Base-by-base conservation (phyloP, 1,140 invertebrate genomes). In the Drosophila ohnishii region DNA sequence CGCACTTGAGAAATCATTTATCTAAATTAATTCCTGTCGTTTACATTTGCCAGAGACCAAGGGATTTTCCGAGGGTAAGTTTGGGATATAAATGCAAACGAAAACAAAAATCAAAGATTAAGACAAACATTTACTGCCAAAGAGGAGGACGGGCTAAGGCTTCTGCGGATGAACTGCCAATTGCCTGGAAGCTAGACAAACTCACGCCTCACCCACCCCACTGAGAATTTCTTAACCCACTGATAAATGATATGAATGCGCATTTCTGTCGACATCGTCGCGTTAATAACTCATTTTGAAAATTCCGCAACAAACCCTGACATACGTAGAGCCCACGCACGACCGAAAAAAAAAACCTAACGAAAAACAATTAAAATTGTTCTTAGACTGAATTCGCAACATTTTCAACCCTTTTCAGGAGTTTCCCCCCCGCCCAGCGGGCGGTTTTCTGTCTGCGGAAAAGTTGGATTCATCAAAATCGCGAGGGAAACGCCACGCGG, bases 11-110 rank as follows among this genome's bases (percentile, higher is more conserved):
- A 89, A 91, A 91, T 91, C 90, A 91, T 91, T 91, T 91, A 86
- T 91, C 90, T 90, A 91, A 91, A 91, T 91, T 91, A 91, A 91
- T 91, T 91, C 90, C 90, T 91, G 90, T 91, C 90, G 90, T 91
- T 91, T 91, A 91, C 90, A 91, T 91, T 91, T 90, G 88, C 83
- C 83, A 69, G 25, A 28, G 5, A 28, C 25, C 25, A 28, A 28
- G 64, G 32, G 47, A 28, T 11, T 69, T 44, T 16, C 19, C 13
- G 13, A n/a, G 67, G 69, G 44, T 72, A 35, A 59, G 47, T 66
- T 51, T 34, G 51, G 47, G 39, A 44, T 53, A 32, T 44, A 55
- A 67, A 65, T 67, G 64, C 60, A 25, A 65, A 35, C 44, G 67
- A 71, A 70, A 70, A 57, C 83, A 81, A 88, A 90, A 91, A 91